Evolutionary conservation across 2,113 vertebrate genomes (phyloP), one percentile per base, ranked within the genome.

Genomic region (Ammospiza nelsoni): DNA sequence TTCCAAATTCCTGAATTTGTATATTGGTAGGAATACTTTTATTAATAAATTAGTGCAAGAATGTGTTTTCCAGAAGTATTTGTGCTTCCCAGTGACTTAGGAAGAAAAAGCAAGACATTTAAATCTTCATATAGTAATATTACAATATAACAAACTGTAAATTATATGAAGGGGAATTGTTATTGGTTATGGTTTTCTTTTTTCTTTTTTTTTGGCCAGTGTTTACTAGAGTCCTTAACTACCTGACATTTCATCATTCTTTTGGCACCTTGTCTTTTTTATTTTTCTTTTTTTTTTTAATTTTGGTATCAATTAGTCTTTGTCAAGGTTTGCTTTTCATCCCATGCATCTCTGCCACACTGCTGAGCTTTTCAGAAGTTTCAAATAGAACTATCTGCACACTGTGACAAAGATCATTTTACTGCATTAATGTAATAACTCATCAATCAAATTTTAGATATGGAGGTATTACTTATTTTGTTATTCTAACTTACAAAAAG

Each of bases 261-360:
- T 94, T 71, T 83, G 58, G 73, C 49, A 86, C 73, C 25, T 68
- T 57, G 49, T 68, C 28, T 24, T 68, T 65, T 46, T 33, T 58
- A 43, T 79, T 41, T 39, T 11, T 1, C 12, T 12, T 14, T n/a
- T 3, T 41, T 62, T 49, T 79, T 41, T 39, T 9, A 1, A 39
- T 61, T 61, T 61, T 39, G 59, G 35, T 39, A 61, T 39, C 35
- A 93, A 87, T 87, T 94, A 62, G 77, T 96, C 95, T 93, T 16
- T 96, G 92, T 77, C 93, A 96, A 88, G 77, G 72, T 87, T 86
- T 95, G 94, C 90, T 94, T 95, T 85, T 94, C 76, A 92, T 95
- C 91, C 67, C 89, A 87, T 84, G 87, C 65, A 84, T 90, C 83
- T 89, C 78, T 69, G 77, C 48, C 66, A 94, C 1, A 5, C 55